phyloP scores from a whole-genome alignment of 2,888 invertebrate species.

The Folsomia candida region DNA sequence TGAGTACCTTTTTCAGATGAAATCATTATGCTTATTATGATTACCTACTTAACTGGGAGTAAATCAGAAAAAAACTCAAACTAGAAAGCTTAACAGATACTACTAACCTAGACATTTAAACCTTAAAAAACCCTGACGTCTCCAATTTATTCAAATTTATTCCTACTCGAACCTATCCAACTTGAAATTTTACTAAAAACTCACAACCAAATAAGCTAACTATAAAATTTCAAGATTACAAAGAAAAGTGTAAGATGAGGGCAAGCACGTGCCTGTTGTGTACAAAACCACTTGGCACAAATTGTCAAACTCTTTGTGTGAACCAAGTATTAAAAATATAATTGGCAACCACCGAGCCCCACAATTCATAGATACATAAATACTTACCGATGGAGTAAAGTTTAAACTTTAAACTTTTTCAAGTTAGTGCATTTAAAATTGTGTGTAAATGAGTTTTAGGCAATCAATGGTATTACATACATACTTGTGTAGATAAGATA shows the following conservation, averaged over 20 bases:
- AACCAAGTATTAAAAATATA: too few species aligned
- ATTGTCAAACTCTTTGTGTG: neutral
- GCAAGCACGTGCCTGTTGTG: neutral
- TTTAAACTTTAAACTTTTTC: too few species aligned
- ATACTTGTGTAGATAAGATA: too few species aligned
- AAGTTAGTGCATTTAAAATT: too few species aligned
- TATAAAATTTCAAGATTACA: too few species aligned
- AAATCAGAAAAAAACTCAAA: neutral
- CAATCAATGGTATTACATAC: too few species aligned
- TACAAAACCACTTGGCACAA: too few species aligned
- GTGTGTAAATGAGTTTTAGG: too few species aligned
- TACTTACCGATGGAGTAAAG: too few species aligned
- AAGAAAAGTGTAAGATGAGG: too few species aligned
- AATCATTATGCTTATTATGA: conserved; percentile 23
- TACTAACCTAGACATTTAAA: neutral
- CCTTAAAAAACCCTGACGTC: neutral
- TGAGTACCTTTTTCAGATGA: conserved; percentile 21
- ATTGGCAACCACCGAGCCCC: too few species aligned
- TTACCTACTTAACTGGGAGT: neutral
- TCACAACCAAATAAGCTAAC: neutral
- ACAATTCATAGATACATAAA: too few species aligned
- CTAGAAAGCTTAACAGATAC: neutral
- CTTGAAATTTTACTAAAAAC: neutral
- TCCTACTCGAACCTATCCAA: neutral
- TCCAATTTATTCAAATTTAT: neutral